Base-by-base conservation (phyloP, 2,797 vertebrate genomes). In the Gymnoscopelus microlampas region DNA sequence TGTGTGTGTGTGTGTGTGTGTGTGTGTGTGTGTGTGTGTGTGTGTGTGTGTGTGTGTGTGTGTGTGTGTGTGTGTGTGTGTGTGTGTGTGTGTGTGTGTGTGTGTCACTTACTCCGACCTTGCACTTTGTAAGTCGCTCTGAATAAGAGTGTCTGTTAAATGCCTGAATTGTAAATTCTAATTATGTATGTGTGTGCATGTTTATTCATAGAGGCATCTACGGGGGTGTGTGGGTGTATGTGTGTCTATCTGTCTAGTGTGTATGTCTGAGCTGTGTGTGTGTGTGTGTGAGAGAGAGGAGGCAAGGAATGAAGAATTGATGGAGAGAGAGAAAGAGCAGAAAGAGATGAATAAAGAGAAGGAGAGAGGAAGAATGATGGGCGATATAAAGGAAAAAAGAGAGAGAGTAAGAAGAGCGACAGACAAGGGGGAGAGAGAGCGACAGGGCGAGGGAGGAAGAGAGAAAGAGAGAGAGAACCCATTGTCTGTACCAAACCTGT, bases 401-500 rank as follows among this genome's bases (percentile, higher is more conserved):
- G 26, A 32, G 35, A 57, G 47, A n/a, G 54, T 50, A 23, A 53
- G 48, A 50, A 59, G 55, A 47, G 69, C 61, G 29, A 49, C 61
- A 55, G 70, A 69, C 63, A 83, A 81, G 76, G 61, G 63, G 61
- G 54, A 70, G 83, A 66, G 67, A 68, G 78, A 70, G 54, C 15
- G 62, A 77, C 72, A 68, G 70, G 23, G 56, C 8, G 24, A 63
- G 61, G 39, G 51, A 50, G 39, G 56, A 70, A 66, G 64, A 62
- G 47, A 63, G 67, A 67, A 53, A 71, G 44, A 60, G 64, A 78
- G 81, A 70, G 79, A 76, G 82, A 77, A 82, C 79, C 63, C 82
- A 88, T 91, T 89, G 85, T 93, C 86, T 91, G 80, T 83, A 76
- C 57, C 79, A 87, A 87, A 89, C 87, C 85, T 87, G 75, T 85